These are phyloP conservation scores for Nyctalus aviator DNA, from an alignment of 2,797 vertebrate species.

Conservation along the genomic window DNA sequence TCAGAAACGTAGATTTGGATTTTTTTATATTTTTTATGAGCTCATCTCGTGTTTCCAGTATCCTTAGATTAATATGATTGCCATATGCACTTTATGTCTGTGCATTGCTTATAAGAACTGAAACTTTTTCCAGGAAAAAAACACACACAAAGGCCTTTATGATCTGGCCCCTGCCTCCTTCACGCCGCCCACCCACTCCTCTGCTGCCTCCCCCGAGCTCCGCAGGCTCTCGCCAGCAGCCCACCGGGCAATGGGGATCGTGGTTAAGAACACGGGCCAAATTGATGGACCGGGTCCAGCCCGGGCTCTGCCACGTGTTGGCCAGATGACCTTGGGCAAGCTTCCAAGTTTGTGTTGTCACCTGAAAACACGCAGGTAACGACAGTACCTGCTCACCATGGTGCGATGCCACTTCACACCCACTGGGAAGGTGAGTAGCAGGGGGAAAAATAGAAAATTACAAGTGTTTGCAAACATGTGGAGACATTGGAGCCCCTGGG, in stretches of 20 bases:
- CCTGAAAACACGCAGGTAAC: background rate
- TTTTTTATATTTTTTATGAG: background rate
- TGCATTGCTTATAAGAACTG: slow-evolving; percentile 64
- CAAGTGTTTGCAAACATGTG: background rate
- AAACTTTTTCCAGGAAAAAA: slow-evolving; percentile 59
- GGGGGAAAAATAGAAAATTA: background rate
- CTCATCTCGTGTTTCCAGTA: slow-evolving; percentile 37
- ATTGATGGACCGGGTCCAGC: background rate
- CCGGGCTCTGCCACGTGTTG: background rate
- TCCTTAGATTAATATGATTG: slow-evolving; percentile 72
- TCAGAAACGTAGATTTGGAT: slow-evolving; percentile 60
- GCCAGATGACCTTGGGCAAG: background rate
- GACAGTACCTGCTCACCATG: background rate
- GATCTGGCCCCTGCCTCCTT: background rate
- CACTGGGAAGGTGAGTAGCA: too few relatives aligned
- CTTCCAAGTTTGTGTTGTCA: background rate
- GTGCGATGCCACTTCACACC: background rate
- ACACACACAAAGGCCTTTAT: background rate
- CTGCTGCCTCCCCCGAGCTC: background rate
- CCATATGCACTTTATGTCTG: slow-evolving; percentile 54
- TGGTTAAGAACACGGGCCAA: background rate
- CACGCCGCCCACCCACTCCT: fast-evolving
- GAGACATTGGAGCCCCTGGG: background rate
- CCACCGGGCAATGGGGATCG: fast-evolving
- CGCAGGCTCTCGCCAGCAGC: background rate